Conservation (phyloP, 1,140 invertebrate species). For the Apis laboriosa region DNA sequence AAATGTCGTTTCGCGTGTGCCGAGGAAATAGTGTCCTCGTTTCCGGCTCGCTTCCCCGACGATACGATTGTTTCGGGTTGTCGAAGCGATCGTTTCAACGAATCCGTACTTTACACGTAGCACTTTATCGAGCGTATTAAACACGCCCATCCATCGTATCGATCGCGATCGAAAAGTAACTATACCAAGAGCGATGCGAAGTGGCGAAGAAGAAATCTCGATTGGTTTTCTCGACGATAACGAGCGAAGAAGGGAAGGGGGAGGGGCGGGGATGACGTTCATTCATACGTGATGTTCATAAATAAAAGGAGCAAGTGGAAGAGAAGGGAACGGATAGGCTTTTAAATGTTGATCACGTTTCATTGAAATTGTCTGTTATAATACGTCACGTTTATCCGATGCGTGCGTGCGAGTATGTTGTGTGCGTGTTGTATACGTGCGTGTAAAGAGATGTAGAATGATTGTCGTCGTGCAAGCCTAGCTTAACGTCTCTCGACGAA, state of each 20-base stretch:
- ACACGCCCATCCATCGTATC: background rate
- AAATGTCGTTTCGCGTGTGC: constrained; percentile 5
- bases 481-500: constrained; percentile 24
- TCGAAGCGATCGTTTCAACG: background rate
- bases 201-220: background rate
- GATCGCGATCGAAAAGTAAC: too few relatives aligned
- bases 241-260: background rate
- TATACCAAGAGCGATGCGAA: background rate
- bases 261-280: background rate
- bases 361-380: constrained; percentile 14
- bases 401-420: background rate
- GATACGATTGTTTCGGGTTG: background rate
- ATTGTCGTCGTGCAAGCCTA: constrained; percentile 21
- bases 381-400: constrained; percentile 8
- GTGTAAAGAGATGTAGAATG: background rate
- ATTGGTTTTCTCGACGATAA: background rate
- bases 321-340: background rate
- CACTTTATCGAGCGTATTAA: background rate
- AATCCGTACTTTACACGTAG: background rate
- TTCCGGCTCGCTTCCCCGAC: background rate
- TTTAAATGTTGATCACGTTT: constrained; percentile 37
- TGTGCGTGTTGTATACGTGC: background rate
- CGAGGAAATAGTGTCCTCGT: background rate
- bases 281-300: background rate
- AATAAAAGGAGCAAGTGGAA: background rate